Percentiles rank a stretch among this genome's conserved stretches.
Conservation (phyloP, 2,113 vertebrate genomes). For the Pyrgilauda ruficollis region DNA sequence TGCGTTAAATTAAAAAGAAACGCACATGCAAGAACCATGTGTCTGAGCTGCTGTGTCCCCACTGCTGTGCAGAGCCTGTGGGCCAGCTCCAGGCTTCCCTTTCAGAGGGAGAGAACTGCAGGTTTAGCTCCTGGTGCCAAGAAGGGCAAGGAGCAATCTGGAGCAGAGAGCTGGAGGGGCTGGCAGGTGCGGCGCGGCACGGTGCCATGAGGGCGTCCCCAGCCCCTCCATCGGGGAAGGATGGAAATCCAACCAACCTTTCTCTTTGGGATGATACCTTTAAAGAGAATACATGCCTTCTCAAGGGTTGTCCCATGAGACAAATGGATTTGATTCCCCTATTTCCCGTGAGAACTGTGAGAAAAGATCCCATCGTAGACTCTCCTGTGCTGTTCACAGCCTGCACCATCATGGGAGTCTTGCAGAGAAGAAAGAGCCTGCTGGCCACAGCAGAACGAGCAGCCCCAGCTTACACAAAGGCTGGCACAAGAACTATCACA, state of each 20-base stretch:
- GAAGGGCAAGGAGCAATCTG: neutral
- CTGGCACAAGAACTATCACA: neutral
- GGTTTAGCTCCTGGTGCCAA: neutral
- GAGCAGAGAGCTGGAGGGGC: neutral
- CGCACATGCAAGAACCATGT: neutral
- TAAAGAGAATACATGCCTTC: neutral
- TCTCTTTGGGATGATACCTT: neutral
- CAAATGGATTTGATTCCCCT: neutral
- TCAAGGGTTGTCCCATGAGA: neutral
- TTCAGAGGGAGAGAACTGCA: neutral
- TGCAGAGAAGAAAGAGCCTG: neutral
- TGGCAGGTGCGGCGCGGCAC: neutral
- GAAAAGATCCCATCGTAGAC: neutral
- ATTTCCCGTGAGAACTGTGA: neutral
- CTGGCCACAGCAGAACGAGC: accelerated
- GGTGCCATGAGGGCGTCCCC: neutral
- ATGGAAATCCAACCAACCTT: neutral
- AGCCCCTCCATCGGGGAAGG: neutral
- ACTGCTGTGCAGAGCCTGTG: accelerated
- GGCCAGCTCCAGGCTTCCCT: neutral
- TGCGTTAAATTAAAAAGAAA: constrained; percentile 7
- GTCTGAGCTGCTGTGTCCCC: neutral
- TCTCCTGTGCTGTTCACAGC: neutral
- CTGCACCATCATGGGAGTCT: accelerated
- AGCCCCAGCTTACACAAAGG: neutral